Conservation (phyloP, 1,140 invertebrate genomes). For the Drosophila persimilis region DNA sequence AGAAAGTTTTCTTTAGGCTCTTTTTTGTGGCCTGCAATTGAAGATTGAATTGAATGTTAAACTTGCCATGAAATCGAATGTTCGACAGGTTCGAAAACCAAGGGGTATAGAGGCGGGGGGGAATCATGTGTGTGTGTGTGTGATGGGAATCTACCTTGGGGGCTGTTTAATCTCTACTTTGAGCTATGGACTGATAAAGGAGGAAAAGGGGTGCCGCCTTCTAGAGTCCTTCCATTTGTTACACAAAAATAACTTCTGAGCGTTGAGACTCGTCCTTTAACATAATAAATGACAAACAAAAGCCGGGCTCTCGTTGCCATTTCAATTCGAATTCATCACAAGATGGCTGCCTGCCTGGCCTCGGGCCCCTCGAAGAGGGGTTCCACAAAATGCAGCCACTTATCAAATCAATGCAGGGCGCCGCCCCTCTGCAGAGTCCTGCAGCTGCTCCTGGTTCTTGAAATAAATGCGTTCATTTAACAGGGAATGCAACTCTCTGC, state of each 20-base stretch:
- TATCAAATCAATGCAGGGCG: constrained; percentile 65
- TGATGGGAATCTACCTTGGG: neutral
- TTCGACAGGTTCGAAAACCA: constrained; percentile 58
- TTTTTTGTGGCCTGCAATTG: constrained; percentile 64
- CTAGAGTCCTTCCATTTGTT: too few relatives aligned
- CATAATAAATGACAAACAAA: constrained; percentile 31
- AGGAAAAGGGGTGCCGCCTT: too few relatives aligned
- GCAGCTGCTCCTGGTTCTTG: constrained; percentile 13
- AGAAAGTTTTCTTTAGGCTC: constrained; percentile 29
- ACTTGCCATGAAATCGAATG: constrained; percentile 77
- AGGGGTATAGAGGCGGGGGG: constrained; percentile 21
- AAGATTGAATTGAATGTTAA: constrained; percentile 69
- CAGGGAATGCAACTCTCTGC: constrained; percentile 65
- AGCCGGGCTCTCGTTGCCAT: constrained; percentile 38
- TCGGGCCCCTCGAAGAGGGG: constrained; percentile 4
- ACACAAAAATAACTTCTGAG: too few relatives aligned
- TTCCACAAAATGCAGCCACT: constrained; percentile 56
- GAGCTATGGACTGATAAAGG: too few relatives aligned
- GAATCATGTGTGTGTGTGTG: constrained; percentile 31
- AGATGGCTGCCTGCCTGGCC: too few relatives aligned
- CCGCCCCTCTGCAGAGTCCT: neutral
- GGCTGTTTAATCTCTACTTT: too few relatives aligned
- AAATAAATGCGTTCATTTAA: constrained; percentile 81
- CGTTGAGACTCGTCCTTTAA: constrained; percentile 19
- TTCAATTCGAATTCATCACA: constrained; percentile 41